Base-by-base conservation (phyloP, 2,888 invertebrate species). In the Druceiella hillmani region DNA sequence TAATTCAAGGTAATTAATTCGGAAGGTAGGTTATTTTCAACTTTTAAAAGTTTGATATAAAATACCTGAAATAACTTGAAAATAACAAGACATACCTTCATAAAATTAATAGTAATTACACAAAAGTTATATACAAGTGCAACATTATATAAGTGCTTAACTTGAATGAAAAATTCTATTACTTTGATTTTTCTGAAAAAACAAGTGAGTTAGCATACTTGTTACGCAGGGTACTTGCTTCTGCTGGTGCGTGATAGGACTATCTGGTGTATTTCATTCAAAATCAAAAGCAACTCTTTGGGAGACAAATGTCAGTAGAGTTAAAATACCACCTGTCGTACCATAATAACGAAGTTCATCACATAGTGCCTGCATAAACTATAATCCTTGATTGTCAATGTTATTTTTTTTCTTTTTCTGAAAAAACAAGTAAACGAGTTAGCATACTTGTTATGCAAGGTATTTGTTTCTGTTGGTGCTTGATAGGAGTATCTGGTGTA, bases 171-270 rank as follows among this genome's bases (percentile, higher is more conserved):
- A n/a, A n/a, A n/a, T n/a, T n/a, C n/a, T n/a, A n/a, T n/a, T n/a
- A n/a, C n/a, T n/a, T n/a, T n/a, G n/a, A n/a, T n/a, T n/a, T n/a
- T n/a, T n/a, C 58, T 91, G 89, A 46, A 78, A 74, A 44, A 91
- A 71, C 47, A 89, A 68, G 52, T 91, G 79, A 9, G 92, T 94
- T 25, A 95, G 73, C 87, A 92, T 93, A 36, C 86, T 86, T 12
- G 89, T 90, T 44, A 92, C 79, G 58, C 90, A 92, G 11, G 94
- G 93, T 53, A 94, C 90, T 66, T 94, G 93, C 57, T 94, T 95
- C 59, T 91, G 90, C 49, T 83, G 80, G 59, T 92, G 87, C 90
- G 90, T 89, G 2, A 75, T 69, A 13, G 75, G 67, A 49, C 77
- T 76, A 46, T 80, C 82, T 3, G 90, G 90, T 27, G 85, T 83